Evolutionary conservation across 2,113 vertebrate species (phyloP), one percentile per base, ranked within the genome.

Genomic region (Melozone crissalis): DNA sequence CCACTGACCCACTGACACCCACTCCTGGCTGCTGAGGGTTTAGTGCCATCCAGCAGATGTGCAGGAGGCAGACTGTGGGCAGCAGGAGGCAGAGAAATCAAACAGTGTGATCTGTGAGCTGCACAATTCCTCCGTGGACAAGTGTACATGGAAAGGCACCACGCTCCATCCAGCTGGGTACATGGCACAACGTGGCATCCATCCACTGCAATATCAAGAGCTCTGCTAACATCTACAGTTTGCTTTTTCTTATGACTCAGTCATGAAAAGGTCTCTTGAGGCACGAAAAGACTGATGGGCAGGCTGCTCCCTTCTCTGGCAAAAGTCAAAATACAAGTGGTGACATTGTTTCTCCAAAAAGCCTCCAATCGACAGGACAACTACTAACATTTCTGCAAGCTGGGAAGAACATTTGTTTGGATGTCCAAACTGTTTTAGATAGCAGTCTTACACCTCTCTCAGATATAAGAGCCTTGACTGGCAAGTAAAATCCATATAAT

Each of bases 401-500:
- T 73, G 51, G 44, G 51, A 87, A 81, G 59, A 84, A 69, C 6
- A 11, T 55, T 89, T 75, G 24, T 47, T 87, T 39, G 77, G n/a
- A 49, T 73, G 57, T 75, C 58, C 24, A 57, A 47, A 46, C 58
- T 78, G 44, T 24, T 88, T 79, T 49, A 81, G 44, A 78, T 22
- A 52, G 43, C 67, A 74, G 58, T 24, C 78, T 79, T 76, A 57
- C 35, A 28, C 41, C 13, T 73, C 37, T 81, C 65, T 84, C 65
- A 44, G 59, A 47, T 74, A 37, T 54, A 59, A 86, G 17, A 81
- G 26, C 30, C 47, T 74, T 79, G 61, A 87, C 41, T 93, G 76
- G 72, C 90, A 95, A 73, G 79, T 54, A 54, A 86, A 94, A 87
- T 55, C 68, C 33, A 49, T 87, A 46, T n/a, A 86, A 89, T 75